Evolutionary conservation across 2,888 invertebrate species (phyloP).

Genomic region (Hipparchia sbordonii): DNA sequence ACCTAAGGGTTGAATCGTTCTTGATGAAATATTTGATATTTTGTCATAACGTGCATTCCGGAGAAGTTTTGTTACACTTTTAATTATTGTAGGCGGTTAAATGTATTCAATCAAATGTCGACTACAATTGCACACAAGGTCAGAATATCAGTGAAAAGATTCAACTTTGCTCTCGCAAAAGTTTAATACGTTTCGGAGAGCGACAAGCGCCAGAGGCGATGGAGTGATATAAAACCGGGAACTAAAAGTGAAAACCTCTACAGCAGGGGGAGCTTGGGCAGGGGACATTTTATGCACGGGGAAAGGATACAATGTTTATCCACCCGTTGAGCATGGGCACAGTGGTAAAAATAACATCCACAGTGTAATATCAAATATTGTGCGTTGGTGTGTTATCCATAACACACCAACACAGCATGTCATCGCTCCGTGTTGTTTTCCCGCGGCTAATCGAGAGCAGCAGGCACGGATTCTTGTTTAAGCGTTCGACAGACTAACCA

Average conservation of each 20-base stretch:
- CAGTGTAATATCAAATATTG: too few species aligned
- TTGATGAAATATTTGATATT: too few species aligned
- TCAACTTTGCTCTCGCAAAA: constrained; percentile 7
- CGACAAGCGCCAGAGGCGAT: background rate
- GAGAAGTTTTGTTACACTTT: too few species aligned
- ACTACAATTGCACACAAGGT: background rate
- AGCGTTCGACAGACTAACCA: constrained; percentile 11
- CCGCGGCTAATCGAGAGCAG: constrained; percentile 31
- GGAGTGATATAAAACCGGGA: background rate
- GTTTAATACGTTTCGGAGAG: constrained; percentile 3
- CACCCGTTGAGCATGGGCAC: too few species aligned
- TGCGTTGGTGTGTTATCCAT: too few species aligned
- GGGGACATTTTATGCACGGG: too few species aligned
- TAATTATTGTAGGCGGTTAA: too few species aligned
- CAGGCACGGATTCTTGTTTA: constrained; percentile 16
- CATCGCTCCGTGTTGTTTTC: constrained; percentile 32
- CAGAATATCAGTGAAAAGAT: constrained; percentile 1
- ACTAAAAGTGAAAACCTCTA: background rate
- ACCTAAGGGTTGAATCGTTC: too few species aligned
- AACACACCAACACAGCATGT: background rate
- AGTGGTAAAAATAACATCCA: too few species aligned
- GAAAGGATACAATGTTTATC: too few species aligned
- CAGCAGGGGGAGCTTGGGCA: background rate
- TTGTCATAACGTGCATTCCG: too few species aligned
- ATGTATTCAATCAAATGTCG: background rate